Percentiles rank a stretch among this genome's conserved stretches.
These are phyloP conservation scores for Ophion ventricosus DNA, from an alignment of 2,888 invertebrate species.

Conservation along the genomic window DNA sequence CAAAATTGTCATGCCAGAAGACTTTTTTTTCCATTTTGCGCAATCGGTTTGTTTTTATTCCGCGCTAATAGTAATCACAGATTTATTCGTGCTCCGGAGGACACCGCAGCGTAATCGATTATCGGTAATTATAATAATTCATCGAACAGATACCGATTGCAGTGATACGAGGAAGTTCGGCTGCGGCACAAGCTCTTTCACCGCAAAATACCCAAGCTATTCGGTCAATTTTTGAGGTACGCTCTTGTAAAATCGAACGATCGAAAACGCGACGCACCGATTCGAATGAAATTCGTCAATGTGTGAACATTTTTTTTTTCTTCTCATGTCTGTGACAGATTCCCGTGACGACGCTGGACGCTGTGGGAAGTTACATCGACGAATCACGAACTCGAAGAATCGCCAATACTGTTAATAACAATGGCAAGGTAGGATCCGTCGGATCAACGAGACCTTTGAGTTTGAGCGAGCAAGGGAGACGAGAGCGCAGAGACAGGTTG, in stretches of 20 bases:
- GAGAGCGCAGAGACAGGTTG: constrained; percentile 68
- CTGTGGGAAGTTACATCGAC: constrained; percentile 76
- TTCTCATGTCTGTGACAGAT: constrained; percentile 70
- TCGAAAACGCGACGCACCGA: not conserved
- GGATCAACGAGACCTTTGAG: constrained; percentile 55
- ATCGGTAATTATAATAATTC: constrained; percentile 22
- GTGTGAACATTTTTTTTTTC: not conserved
- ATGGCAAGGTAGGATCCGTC: constrained; percentile 25
- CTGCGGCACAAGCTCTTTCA: constrained; percentile 74
- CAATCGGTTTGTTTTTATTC: no score
- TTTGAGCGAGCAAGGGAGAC: constrained; percentile 63
- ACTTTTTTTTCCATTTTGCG: not conserved
- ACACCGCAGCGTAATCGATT: no score
- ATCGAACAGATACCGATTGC: constrained; percentile 78
- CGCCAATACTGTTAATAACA: constrained; percentile 27
- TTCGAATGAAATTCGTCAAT: constrained; percentile 9
- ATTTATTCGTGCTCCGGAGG: no score
- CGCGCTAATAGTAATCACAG: no score
- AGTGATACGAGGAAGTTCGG: constrained; percentile 76
- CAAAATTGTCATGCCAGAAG: no score
- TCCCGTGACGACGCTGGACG: constrained; percentile 78
- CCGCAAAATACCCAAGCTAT: constrained; percentile 75
- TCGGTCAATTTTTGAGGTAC: constrained; percentile 77
- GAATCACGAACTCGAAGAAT: constrained; percentile 68
- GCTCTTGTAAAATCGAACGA: not conserved